Percentiles rank a stretch among this genome's conserved stretches.
These are phyloP conservation scores for Rhodeus uyekii DNA, from an alignment of 2,797 vertebrate species.

Conservation along the genomic window DNA sequence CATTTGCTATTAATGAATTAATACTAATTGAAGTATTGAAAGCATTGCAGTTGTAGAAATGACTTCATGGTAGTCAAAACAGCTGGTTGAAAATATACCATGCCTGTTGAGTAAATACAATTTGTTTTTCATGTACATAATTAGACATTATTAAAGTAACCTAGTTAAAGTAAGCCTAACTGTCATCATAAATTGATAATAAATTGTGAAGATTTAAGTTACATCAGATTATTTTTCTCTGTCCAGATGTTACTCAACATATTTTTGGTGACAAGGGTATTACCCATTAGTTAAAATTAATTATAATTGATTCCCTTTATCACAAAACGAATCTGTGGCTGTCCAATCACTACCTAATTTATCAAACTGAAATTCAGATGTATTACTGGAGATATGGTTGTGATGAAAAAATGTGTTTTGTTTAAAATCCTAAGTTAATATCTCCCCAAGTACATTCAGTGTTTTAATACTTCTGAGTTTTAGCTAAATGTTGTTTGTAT, in stretches of 20 bases:
- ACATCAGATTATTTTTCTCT: neutral
- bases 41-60: neutral
- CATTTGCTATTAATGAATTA: slow-evolving; percentile 23
- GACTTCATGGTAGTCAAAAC: neutral
- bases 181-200: neutral
- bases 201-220: neutral
- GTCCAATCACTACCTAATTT: neutral
- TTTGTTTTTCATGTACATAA: neutral
- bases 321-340: neutral
- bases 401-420: too few species aligned
- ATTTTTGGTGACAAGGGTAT: neutral
- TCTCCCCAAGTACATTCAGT: neutral
- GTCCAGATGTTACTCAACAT: neutral
- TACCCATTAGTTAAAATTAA: neutral
- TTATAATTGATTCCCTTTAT: neutral
- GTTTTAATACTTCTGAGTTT: neutral
- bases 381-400: neutral
- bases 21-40: slow-evolving; percentile 1
- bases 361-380: neutral
- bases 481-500: neutral
- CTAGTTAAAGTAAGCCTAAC: neutral
- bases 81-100: neutral
- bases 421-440: neutral
- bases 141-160: neutral
- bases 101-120: neutral